phyloP scores from a whole-genome alignment of 1,140 invertebrate genomes.

The Lutraria rhynchaena region DNA sequence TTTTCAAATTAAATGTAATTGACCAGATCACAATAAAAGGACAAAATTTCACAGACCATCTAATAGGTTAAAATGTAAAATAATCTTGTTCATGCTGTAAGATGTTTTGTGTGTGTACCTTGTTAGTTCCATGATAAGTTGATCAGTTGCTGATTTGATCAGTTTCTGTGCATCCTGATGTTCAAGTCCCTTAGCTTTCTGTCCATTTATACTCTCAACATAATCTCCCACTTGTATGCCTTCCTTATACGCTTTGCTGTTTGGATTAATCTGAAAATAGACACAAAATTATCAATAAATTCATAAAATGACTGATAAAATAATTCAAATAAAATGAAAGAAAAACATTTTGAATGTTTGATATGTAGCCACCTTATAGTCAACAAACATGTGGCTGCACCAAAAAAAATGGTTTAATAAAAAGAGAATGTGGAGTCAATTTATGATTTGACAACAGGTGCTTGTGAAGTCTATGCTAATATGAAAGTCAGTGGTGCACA shows the following conservation, averaged over 20 bases:
- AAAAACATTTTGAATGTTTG: not conserved
- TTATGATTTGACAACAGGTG: too few relatives aligned
- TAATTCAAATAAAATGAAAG: not conserved
- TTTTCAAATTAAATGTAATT: too few relatives aligned
- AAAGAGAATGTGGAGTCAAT: too few relatives aligned
- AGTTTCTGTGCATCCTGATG: slow-evolving; percentile 77
- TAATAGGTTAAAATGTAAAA: too few relatives aligned
- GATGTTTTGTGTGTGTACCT: slow-evolving; percentile 74
- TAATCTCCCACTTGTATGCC: slow-evolving; percentile 78
- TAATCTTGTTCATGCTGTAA: too few relatives aligned
- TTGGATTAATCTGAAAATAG: slow-evolving; percentile 79
- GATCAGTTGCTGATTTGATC: slow-evolving; percentile 74
- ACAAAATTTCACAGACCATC: too few relatives aligned
- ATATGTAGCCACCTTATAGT: too few relatives aligned
- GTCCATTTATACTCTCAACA: slow-evolving; percentile 76
- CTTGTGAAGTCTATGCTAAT: too few relatives aligned
- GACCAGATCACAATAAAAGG: too few relatives aligned
- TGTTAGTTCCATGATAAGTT: slow-evolving; percentile 73
- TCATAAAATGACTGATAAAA: not conserved
- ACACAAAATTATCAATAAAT: slow-evolving; percentile 34
- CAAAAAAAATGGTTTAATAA: too few relatives aligned
- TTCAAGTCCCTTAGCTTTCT: slow-evolving; percentile 73
- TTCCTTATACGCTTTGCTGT: slow-evolving; percentile 80
- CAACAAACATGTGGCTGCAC: too few relatives aligned
- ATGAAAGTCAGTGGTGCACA: too few relatives aligned